A percentile compares a stretch with the other conserved stretches of the same genome.
Conservation (phyloP, 2,888 invertebrate species). For the Mylabris sibirica region DNA sequence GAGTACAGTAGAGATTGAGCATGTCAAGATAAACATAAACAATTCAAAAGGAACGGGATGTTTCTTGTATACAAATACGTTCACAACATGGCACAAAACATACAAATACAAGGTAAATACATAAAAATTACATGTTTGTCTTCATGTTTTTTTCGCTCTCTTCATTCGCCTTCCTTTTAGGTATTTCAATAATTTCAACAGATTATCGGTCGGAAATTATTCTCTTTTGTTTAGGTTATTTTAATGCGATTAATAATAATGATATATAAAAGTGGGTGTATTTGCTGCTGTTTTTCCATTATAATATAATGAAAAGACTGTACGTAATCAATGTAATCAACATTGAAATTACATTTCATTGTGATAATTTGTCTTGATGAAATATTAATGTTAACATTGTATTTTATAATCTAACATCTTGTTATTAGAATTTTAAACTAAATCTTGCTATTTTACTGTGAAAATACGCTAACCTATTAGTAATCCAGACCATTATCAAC, state of each 20-base stretch:
- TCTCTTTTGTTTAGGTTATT: not conserved
- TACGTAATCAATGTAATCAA: not conserved
- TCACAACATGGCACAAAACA: too few species aligned
- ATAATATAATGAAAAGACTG: not conserved
- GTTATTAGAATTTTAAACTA: conserved; percentile 10
- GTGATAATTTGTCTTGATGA: conserved; percentile 28
- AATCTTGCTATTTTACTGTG: conserved; percentile 23
- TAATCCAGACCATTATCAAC: conserved; percentile 48
- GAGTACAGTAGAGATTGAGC: conserved; percentile 18
- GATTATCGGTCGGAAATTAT: not conserved
- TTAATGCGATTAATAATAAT: too few species aligned
- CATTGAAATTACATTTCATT: not conserved
- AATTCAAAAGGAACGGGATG: conserved; percentile 15
- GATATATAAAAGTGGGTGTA: too few species aligned
- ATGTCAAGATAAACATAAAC: conserved; percentile 24
- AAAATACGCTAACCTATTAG: conserved; percentile 40
- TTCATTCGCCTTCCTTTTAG: not conserved
- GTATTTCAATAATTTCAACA: conserved; percentile 20
- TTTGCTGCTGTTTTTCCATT: not conserved
- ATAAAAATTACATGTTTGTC: conserved; percentile 13
- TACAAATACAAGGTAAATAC: not conserved
- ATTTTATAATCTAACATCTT: conserved; percentile 11
- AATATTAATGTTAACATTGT: conserved; percentile 24
- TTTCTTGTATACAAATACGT: not conserved
- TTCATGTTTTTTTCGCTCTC: not conserved